Evolutionary conservation across 2,888 invertebrate genomes (phyloP).

Genomic region (Phengaris arion): DNA sequence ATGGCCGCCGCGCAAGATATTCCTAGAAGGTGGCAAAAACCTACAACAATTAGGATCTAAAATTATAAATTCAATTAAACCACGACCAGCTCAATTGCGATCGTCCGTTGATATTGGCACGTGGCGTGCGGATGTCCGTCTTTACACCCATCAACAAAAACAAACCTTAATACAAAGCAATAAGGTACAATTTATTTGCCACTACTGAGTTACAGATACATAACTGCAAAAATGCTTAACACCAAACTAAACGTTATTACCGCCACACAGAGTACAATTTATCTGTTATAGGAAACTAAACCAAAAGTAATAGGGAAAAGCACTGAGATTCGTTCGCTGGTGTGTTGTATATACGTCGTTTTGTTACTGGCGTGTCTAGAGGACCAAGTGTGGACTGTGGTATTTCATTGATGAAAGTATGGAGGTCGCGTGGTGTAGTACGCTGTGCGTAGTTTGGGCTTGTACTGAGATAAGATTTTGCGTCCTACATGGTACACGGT

Average conservation of each 20-base stretch:
- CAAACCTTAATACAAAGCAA: constrained; percentile 1
- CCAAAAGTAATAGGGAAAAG: neutral
- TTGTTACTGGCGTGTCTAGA: neutral
- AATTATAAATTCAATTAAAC: no score
- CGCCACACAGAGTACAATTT: neutral
- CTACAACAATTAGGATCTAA: no score
- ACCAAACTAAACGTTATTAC: neutral
- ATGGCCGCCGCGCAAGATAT: no score
- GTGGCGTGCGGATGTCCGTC: constrained; percentile 35
- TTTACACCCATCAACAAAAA: constrained; percentile 32
- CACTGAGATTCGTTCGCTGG: neutral
- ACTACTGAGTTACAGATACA: no score
- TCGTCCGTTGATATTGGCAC: constrained; percentile 39
- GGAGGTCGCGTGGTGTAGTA: constrained; percentile 38
- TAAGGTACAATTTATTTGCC: constrained; percentile 3
- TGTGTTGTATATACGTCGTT: constrained; percentile 16
- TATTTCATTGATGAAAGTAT: constrained; percentile 42
- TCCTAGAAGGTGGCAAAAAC: no score
- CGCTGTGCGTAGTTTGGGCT: constrained; percentile 38
- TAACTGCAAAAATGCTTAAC: constrained; percentile 26
- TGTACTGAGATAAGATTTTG: neutral
- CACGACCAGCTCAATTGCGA: no score
- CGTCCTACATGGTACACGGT: neutral
- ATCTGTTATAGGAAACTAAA: neutral
- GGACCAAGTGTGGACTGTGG: constrained; percentile 25